Conservation (phyloP, 2,113 vertebrate species). For the Zosterops japonicus region DNA sequence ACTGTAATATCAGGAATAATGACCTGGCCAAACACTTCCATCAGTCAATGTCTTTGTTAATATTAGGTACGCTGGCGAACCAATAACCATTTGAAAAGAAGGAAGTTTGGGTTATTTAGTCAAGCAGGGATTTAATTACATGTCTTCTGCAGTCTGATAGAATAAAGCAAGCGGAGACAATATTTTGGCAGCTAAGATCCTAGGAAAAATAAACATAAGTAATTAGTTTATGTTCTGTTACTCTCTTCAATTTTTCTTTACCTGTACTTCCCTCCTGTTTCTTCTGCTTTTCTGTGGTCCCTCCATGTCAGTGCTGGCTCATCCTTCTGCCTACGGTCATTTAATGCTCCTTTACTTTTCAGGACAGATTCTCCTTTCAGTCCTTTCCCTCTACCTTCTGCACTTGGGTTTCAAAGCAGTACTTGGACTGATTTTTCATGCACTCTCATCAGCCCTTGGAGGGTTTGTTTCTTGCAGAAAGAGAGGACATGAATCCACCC, state of each 20-base stretch:
- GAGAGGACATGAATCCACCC: neutral
- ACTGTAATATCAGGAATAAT: neutral
- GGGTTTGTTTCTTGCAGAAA: neutral
- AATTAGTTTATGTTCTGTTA: neutral
- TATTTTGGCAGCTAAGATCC: neutral
- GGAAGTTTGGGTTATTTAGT: neutral
- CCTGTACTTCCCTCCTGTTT: neutral
- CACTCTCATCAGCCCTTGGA: neutral
- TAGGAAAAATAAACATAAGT: neutral
- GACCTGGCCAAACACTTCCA: neutral
- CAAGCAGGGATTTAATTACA: neutral
- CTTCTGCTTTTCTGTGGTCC: neutral
- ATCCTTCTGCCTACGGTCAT: neutral
- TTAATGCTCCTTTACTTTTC: neutral
- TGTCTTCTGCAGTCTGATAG: neutral
- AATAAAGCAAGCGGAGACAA: neutral
- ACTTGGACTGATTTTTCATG: neutral
- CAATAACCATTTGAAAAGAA: neutral
- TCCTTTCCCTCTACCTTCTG: neutral
- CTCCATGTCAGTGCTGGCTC: neutral
- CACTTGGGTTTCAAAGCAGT: neutral
- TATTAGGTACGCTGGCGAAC: neutral
- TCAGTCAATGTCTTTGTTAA: constrained; percentile 5
- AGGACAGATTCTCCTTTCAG: neutral
- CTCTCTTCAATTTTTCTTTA: neutral